phyloP scores from a whole-genome alignment of 2,888 invertebrate species.

The Ctenicera cuprea region DNA sequence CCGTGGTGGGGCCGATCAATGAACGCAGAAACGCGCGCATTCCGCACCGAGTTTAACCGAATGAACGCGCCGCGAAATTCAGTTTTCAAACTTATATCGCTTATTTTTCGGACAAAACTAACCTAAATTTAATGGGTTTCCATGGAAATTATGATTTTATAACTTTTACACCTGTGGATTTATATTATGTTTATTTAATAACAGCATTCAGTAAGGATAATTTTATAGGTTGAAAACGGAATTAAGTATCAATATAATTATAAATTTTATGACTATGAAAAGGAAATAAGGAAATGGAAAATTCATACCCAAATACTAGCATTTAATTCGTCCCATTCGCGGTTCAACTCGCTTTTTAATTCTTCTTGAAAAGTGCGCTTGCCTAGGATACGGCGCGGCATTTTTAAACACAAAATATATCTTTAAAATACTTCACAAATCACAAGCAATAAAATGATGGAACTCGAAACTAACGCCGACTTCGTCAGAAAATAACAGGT shows the following conservation, averaged over 20 bases:
- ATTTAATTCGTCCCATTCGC: conserved; percentile 66
- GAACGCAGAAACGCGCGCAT: conserved; percentile 66
- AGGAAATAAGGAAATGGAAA: conserved; percentile 24
- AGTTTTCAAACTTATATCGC: conserved; percentile 4
- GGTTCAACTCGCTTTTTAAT: conserved; percentile 63
- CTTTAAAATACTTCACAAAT: no score
- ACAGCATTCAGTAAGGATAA: background rate
- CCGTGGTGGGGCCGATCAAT: conserved; percentile 69
- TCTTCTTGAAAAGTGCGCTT: conserved; percentile 54
- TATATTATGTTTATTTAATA: background rate
- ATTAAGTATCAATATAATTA: background rate
- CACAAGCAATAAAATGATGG: no score
- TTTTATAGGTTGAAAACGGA: background rate
- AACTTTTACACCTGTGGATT: background rate
- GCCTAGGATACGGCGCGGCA: conserved; percentile 30
- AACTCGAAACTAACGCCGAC: no score
- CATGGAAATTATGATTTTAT: background rate
- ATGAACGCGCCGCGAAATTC: conserved; percentile 53
- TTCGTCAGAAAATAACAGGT: no score
- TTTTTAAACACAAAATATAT: conserved; percentile 45
- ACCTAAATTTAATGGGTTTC: conserved; percentile 2
- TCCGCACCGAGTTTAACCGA: conserved; percentile 52
- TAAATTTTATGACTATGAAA: background rate
- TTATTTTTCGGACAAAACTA: background rate
- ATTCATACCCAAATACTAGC: conserved; percentile 67